Percentiles rank a stretch among this genome's conserved stretches.
These are phyloP conservation scores for Sialis lutaria DNA, from an alignment of 2,888 invertebrate species.

Conservation along the genomic window DNA sequence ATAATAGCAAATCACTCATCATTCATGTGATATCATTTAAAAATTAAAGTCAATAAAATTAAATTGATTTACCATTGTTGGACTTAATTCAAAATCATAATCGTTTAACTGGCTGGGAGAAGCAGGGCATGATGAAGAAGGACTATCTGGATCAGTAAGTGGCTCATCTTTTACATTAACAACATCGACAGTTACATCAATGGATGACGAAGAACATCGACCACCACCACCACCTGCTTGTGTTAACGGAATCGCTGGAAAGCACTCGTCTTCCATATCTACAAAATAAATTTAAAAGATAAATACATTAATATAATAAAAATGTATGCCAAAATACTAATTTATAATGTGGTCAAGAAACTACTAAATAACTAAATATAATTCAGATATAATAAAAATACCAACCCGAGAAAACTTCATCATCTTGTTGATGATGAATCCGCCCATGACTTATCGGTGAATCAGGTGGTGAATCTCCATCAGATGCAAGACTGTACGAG, in stretches of 20 bases:
- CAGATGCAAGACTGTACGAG: slow-evolving; percentile 70
- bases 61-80: slow-evolving; percentile 2
- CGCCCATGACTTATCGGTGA: slow-evolving; percentile 41
- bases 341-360: not conserved
- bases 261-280: slow-evolving; percentile 87
- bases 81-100: slow-evolving; percentile 4
- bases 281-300: slow-evolving; percentile 16
- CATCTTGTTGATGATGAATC: slow-evolving; percentile 10
- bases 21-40: not conserved
- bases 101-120: slow-evolving; percentile 31
- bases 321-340: not conserved
- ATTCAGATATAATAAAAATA: too few species aligned
- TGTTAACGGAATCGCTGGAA: slow-evolving; percentile 59
- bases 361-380: not conserved
- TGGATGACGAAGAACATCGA: slow-evolving; percentile 20
- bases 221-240: slow-evolving; percentile 17
- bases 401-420: too few species aligned
- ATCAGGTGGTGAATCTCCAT: slow-evolving; percentile 50
- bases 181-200: slow-evolving; percentile 12
- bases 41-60: not conserved
- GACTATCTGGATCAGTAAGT: slow-evolving; percentile 52
- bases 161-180: slow-evolving; percentile 60
- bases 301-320: not conserved
- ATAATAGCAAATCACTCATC: not conserved
- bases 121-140: slow-evolving; percentile 52